Evolutionary conservation across 2,113 vertebrate species (phyloP).

Genomic region (Syrrhaptes paradoxus): DNA sequence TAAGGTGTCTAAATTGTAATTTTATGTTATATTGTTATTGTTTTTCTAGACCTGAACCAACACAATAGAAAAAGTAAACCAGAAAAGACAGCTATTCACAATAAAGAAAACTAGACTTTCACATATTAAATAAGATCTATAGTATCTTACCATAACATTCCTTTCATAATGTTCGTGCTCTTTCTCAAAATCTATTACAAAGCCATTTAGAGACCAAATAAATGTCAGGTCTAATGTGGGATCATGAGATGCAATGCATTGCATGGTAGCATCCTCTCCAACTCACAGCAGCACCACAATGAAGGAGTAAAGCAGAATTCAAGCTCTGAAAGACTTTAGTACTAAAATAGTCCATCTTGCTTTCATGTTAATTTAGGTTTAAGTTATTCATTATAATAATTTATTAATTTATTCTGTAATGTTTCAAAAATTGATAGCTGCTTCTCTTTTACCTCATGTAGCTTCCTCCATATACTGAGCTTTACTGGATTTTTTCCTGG

Average conservation of each 20-base stretch:
- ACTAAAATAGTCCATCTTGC: too few relatives aligned
- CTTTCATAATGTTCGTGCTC: slow-evolving; percentile 86
- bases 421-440: background rate
- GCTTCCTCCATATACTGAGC: background rate
- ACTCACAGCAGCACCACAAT: too few relatives aligned
- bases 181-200: slow-evolving; percentile 87
- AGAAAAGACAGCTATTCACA: background rate
- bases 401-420: background rate
- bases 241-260: slow-evolving; percentile 91
- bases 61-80: background rate
- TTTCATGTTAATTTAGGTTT: too few relatives aligned
- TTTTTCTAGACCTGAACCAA: background rate
- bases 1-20: background rate
- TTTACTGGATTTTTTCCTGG: background rate
- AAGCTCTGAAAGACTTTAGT: too few relatives aligned
- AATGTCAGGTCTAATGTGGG: slow-evolving; percentile 89
- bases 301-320: too few relatives aligned
- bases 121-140: background rate
- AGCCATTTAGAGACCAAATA: slow-evolving; percentile 91
- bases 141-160: slow-evolving; percentile 82
- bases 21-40: background rate
- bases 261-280: slow-evolving; percentile 89
- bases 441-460: background rate
- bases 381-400: too few relatives aligned
- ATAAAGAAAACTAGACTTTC: background rate